A percentile compares a stretch with the other conserved stretches of the same genome.
These are phyloP conservation scores for Platycheirus rosarum DNA, from an alignment of 2,888 invertebrate species.

Conservation along the genomic window DNA sequence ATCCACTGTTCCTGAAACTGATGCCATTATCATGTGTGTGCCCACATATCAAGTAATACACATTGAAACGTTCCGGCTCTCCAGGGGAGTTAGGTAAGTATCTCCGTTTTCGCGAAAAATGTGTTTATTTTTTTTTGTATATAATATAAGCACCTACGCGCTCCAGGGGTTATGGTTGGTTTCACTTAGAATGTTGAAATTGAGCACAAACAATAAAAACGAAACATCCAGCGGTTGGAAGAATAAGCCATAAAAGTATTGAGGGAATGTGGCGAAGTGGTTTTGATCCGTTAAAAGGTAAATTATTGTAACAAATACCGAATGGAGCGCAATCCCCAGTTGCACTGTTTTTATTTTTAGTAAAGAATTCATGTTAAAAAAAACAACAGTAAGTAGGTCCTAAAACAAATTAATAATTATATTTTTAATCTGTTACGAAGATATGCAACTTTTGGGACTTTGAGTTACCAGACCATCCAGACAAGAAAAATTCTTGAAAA, in stretches of 20 bases:
- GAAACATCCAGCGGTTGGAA: conserved; percentile 5
- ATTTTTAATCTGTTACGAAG: no score
- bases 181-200: conserved; percentile 6
- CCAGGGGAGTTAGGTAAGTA: no score
- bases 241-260: conserved; percentile 23
- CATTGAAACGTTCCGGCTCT: no score
- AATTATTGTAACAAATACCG: conserved; percentile 3
- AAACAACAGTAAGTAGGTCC: no score
- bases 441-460: no score
- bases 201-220: conserved; percentile 17
- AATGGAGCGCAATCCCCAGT: no score
- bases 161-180: conserved; percentile 23
- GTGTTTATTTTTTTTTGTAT: conserved; percentile 17
- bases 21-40: conserved; percentile 16
- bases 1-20: conserved; percentile 9
- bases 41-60: no score
- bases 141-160: conserved; percentile 1
- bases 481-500: no score
- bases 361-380: no score
- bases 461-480: no score
- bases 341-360: conserved; percentile 10
- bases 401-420: no score
- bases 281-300: conserved; percentile 28
- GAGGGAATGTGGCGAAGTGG: conserved; percentile 16
- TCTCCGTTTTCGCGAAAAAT: conserved; percentile 18